Conservation (phyloP, 2,113 vertebrate species). For the Tyto alba region DNA sequence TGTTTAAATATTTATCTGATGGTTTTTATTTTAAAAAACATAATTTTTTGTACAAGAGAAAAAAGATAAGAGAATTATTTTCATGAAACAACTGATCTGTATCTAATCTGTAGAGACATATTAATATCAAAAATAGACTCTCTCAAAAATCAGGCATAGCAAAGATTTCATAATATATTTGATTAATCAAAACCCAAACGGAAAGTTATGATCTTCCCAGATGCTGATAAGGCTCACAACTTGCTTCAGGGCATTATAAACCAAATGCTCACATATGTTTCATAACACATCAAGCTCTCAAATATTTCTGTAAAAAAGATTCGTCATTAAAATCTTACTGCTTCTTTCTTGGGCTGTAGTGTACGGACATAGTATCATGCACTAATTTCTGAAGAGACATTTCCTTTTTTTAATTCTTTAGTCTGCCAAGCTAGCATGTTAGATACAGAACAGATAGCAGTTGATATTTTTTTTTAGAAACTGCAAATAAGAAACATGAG, state of each 20-base stretch:
- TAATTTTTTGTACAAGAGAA: constrained; percentile 30
- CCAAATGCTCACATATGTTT: constrained; percentile 43
- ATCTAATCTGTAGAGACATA: constrained; percentile 31
- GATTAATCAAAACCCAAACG: constrained; percentile 36
- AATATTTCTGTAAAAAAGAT: not conserved
- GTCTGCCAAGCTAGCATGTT: not conserved
- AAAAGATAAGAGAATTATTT: constrained; percentile 50
- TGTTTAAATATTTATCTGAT: constrained; percentile 63
- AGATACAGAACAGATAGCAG: not conserved
- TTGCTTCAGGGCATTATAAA: constrained; percentile 38
- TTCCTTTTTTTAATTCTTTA: not conserved
- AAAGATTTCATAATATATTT: constrained; percentile 62
- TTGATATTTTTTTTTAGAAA: not conserved
- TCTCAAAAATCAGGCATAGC: constrained; percentile 33
- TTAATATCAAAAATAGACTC: constrained; percentile 53
- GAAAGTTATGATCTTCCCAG: constrained; percentile 48
- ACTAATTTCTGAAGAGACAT: not conserved
- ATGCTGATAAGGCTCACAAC: constrained; percentile 32
- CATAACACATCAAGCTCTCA: not conserved
- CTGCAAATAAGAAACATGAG: not conserved
- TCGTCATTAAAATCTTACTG: not conserved
- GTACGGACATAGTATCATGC: not conserved
- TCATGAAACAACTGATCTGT: constrained; percentile 47
- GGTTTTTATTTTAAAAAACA: constrained; percentile 48
- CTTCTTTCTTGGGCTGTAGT: not conserved